These are phyloP conservation scores for Euura saliciscinereae DNA, from an alignment of 1,140 invertebrate genomes.

Conservation along the genomic window DNA sequence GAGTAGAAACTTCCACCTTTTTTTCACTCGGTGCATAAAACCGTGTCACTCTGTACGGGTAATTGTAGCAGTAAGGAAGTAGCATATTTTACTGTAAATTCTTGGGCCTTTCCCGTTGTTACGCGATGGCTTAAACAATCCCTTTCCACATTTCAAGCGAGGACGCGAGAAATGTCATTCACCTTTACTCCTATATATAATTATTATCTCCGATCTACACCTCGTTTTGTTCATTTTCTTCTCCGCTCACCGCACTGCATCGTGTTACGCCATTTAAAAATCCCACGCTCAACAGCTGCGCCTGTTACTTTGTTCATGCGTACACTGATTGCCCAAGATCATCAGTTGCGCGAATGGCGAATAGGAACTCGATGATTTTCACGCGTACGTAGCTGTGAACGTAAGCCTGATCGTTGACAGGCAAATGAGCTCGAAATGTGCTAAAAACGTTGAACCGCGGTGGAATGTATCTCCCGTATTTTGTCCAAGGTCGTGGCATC, in stretches of 20 bases:
- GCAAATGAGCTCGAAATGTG: too few relatives aligned
- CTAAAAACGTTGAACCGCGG: too few relatives aligned
- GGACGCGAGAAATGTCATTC: neutral
- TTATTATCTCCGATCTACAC: neutral
- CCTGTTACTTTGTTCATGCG: too few relatives aligned
- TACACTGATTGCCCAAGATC: too few relatives aligned
- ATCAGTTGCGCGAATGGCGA: too few relatives aligned
- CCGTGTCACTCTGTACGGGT: neutral
- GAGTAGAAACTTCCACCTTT: neutral
- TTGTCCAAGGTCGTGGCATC: neutral
- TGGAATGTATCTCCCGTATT: too few relatives aligned
- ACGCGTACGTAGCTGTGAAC: too few relatives aligned
- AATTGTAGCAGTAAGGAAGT: neutral
- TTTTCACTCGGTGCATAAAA: neutral
- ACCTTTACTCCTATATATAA: neutral
- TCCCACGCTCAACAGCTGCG: neutral
- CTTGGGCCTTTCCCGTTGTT: neutral
- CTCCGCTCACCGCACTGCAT: neutral
- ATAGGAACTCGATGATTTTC: too few relatives aligned
- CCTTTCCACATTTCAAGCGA: neutral
- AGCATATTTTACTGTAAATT: neutral
- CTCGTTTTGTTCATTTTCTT: neutral
- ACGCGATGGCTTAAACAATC: neutral
- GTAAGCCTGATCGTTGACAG: too few relatives aligned
- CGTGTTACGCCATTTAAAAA: neutral